These are phyloP conservation scores for Engraulis encrasicolus DNA, from an alignment of 2,113 vertebrate genomes.

Conservation along the genomic window DNA sequence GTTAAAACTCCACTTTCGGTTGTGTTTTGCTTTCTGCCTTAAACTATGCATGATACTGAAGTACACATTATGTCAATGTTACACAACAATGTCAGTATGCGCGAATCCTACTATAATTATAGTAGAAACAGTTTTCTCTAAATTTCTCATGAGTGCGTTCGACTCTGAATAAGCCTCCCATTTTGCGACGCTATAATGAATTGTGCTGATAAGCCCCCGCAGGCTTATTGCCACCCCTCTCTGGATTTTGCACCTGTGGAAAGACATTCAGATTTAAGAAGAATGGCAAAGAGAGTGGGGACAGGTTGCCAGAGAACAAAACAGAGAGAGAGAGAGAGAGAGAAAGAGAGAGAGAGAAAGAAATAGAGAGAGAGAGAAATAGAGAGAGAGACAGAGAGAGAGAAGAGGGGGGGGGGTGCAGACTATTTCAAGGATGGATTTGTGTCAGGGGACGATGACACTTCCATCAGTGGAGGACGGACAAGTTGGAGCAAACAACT, in stretches of 20 bases:
- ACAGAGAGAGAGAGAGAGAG: not conserved
- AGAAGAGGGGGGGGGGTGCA: not conserved
- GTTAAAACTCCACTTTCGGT: not conserved
- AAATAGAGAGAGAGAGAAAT: not conserved
- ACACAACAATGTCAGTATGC: too few species aligned
- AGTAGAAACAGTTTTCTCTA: not conserved
- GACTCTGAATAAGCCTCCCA: not conserved
- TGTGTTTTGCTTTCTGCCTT: not conserved
- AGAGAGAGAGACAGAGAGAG: not conserved
- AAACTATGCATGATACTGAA: too few species aligned
- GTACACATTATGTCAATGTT: too few species aligned
- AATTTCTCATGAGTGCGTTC: not conserved
- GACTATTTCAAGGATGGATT: slow-evolving; percentile 17
- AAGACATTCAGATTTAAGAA: not conserved
- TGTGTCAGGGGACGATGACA: slow-evolving; percentile 2
- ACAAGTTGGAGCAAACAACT: slow-evolving; percentile 4
- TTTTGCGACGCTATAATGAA: not conserved
- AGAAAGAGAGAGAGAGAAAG: not conserved
- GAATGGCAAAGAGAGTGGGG: not conserved
- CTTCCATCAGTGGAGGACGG: slow-evolving; percentile 13
- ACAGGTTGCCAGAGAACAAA: not conserved
- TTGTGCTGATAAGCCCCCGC: not conserved
- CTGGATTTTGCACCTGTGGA: not conserved
- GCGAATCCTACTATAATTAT: too few species aligned
- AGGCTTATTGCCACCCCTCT: not conserved